Base-by-base conservation (phyloP, 2,113 vertebrate species). In the Trogon melanurus region DNA sequence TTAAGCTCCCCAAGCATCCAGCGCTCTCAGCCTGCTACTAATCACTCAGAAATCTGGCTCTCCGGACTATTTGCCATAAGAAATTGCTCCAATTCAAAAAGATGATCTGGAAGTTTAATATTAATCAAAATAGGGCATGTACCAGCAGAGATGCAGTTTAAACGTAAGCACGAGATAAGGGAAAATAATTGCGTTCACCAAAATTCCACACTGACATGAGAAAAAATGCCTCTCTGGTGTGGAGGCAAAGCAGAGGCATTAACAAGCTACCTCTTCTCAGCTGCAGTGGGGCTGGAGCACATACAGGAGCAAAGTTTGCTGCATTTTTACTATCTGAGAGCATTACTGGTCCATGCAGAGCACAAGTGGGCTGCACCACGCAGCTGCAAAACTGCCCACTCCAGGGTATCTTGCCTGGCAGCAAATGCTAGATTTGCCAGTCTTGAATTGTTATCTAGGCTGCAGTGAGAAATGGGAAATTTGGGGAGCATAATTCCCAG, bases 61-160 rank as follows among this genome's bases (percentile, higher is more conserved):
- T 95, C 94, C 45, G 76, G 76, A 95, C 93, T 92, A 85, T 96
- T 97, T 97, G 89, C 95, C 25, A 13, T 97, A 98, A 97, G 96
- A 97, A 97, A 98, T 97, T 95, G 94, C 96, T 96, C 93, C 95
- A 97, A 88, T 96, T 97, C 95, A 86, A 93, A 96, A 96, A 96
- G 90, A 97, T 98, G 97, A 97, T 89, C 93, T 92, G 92, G 87
- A 96, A 96, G 95, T 97, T 97, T 96, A 97, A 98, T 97, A 97
- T 97, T 97, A 97, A 97, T 97, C 96, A 97, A 97, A 97, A 86
- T 9, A 45, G 86, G 66, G 91, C 96, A 96, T 21, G 11, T 95
- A 95, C 75, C 93, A 90, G 95, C 88, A 97, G 88, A 93, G 91
- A 78, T 79, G 69, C 72, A 88, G 81, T 93, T 97, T 94, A 96